Evolutionary conservation across 23 tunicate genomes (phyloP).

Genomic region (Trididemnum clinides): DNA sequence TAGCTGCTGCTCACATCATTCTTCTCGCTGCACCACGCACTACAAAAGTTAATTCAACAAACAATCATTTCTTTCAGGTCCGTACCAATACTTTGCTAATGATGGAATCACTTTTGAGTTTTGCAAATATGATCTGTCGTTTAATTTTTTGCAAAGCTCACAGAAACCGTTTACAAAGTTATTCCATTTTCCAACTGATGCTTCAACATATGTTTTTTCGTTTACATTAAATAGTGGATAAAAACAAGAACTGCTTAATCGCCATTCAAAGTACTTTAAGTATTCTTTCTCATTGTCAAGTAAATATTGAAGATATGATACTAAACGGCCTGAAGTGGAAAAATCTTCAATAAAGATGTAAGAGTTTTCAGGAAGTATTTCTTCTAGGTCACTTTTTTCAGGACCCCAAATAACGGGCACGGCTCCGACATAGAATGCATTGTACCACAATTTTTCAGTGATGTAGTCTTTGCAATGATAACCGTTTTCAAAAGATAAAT

Average conservation of each 20-base stretch:
- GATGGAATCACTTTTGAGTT: background rate
- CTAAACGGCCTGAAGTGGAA: background rate
- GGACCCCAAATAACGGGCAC: conserved; percentile 32
- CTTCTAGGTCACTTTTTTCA: background rate
- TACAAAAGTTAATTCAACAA: too few relatives aligned
- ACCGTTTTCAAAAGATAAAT: conserved; percentile 48
- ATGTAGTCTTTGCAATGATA: conserved; percentile 17
- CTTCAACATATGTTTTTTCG: background rate
- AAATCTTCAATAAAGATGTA: conserved; percentile 12
- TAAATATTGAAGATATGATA: background rate
- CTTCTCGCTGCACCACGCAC: too few relatives aligned
- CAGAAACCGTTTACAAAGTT: background rate
- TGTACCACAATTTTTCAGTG: conserved; percentile 27
- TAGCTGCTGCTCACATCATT: too few relatives aligned
- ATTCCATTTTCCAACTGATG: background rate
- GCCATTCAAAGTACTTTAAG: conserved; percentile 1
- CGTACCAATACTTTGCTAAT: background rate
- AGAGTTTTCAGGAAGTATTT: conserved; percentile 5
- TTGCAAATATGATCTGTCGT: background rate
- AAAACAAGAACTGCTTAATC: background rate
- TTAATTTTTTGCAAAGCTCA: background rate
- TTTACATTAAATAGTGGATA: background rate
- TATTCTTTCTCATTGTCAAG: conserved; percentile 8
- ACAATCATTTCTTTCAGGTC: background rate
- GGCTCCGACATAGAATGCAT: background rate